These are phyloP conservation scores for Andrena chrysosceles DNA, from an alignment of 2,888 invertebrate genomes.

Conservation along the genomic window DNA sequence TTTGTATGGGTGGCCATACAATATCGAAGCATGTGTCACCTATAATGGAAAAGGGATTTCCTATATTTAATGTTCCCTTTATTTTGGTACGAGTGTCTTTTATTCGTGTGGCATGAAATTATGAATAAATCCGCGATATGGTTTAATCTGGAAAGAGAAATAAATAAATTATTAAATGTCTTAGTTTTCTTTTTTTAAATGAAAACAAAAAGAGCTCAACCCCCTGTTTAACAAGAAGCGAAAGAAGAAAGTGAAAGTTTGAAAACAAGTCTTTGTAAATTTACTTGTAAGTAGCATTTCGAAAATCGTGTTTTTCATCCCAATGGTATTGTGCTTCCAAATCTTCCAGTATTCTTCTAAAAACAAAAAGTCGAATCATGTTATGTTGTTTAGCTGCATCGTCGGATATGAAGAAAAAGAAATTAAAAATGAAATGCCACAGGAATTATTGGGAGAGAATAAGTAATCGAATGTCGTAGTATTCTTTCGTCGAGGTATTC, in stretches of 20 bases:
- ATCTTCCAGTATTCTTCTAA: slow-evolving; percentile 66
- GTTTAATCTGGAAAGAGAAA: slow-evolving; percentile 63
- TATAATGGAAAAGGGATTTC: slow-evolving; percentile 50
- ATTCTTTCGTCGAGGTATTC: not conserved
- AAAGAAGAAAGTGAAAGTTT: slow-evolving; percentile 24
- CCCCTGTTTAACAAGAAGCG: slow-evolving; percentile 5
- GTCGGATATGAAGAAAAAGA: not conserved
- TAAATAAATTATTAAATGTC: slow-evolving; percentile 33
- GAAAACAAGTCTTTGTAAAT: slow-evolving; percentile 43
- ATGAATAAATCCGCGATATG: slow-evolving; percentile 54
- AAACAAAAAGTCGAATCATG: slow-evolving; percentile 56
- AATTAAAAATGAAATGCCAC: slow-evolving; percentile 31
- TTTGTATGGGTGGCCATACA: slow-evolving; percentile 8
- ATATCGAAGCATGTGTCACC: slow-evolving; percentile 23
- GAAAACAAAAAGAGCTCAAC: not conserved
- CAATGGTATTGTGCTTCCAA: slow-evolving; percentile 55
- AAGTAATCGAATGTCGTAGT: slow-evolving; percentile 2
- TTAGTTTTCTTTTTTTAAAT: not conserved
- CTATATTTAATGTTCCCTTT: slow-evolving; percentile 49
- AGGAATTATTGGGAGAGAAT: not conserved
- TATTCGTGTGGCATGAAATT: slow-evolving; percentile 50
- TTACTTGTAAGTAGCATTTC: slow-evolving; percentile 60
- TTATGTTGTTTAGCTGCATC: slow-evolving; percentile 33
- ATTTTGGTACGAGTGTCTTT: slow-evolving; percentile 34
- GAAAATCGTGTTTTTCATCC: slow-evolving; percentile 54